Percentiles rank a stretch among this genome's conserved stretches.
phyloP scores from a whole-genome alignment of 2,888 invertebrate genomes.

The Pecten maximus region DNA sequence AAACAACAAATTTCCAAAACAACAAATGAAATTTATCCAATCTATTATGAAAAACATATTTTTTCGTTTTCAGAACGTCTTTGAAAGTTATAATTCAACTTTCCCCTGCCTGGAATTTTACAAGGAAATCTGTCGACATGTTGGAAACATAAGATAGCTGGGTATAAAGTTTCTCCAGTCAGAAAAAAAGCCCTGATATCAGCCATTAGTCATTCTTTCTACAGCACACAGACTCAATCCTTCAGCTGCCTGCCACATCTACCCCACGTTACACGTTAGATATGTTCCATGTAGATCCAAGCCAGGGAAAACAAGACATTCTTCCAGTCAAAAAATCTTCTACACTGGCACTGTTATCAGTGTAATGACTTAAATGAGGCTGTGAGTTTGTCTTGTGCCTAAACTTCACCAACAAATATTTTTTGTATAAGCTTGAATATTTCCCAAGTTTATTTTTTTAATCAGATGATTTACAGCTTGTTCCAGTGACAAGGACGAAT shows the following conservation, averaged over 20 bases:
- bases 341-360: not conserved
- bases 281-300: not conserved
- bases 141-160: not conserved
- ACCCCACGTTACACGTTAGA: not conserved
- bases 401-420: not conserved
- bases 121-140: not conserved
- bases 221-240: not conserved
- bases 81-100: not conserved
- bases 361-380: not conserved
- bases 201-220: not conserved
- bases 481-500: not conserved
- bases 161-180: not conserved
- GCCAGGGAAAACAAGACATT: not conserved
- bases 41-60: no score
- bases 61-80: no score
- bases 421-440: not conserved
- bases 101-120: not conserved
- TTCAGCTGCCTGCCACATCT: not conserved
- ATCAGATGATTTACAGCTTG: not conserved
- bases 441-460: not conserved
- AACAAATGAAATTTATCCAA: no score
- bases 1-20: no score
- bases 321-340: not conserved
- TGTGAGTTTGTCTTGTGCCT: not conserved
- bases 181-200: not conserved